phyloP scores from a whole-genome alignment of 1,140 invertebrate genomes.

The Drosophila bocki region DNA sequence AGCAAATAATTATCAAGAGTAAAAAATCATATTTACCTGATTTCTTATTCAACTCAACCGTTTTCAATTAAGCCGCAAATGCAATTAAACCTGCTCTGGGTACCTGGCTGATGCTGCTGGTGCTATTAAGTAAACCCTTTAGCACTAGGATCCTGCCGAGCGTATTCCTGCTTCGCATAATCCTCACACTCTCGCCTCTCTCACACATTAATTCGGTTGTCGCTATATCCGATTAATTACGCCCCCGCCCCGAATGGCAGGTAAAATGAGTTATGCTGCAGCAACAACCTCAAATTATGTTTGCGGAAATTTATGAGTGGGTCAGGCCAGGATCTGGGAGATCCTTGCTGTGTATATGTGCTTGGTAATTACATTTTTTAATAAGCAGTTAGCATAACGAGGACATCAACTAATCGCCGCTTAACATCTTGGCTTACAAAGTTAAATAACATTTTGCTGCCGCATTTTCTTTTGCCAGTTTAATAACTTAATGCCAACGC shows the following conservation, averaged over 20 bases:
- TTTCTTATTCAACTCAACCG: no score
- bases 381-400: constrained; percentile 74
- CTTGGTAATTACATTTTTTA: constrained; percentile 74
- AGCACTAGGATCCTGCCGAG: constrained; percentile 14
- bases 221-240: constrained; percentile 62
- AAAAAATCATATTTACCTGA: neutral
- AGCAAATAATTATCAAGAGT: neutral
- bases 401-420: constrained; percentile 73
- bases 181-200: neutral
- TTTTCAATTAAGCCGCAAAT: constrained; percentile 14
- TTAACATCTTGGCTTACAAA: constrained; percentile 71
- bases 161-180: constrained; percentile 43
- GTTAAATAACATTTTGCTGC: constrained; percentile 55
- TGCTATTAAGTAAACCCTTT: neutral
- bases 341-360: neutral
- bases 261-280: constrained; percentile 76
- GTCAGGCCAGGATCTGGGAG: constrained; percentile 4
- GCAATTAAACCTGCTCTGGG: constrained; percentile 24
- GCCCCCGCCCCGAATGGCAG: constrained; percentile 49
- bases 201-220: constrained; percentile 52
- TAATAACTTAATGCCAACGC: constrained; percentile 76
- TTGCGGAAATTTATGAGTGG: constrained; percentile 72
- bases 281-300: constrained; percentile 55
- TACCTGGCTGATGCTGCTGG: neutral
- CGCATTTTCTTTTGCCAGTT: constrained; percentile 53